Percentiles rank a stretch among this genome's conserved stretches.
Conservation (phyloP, 2,797 vertebrate genomes). For the Bucorvus abyssinicus region DNA sequence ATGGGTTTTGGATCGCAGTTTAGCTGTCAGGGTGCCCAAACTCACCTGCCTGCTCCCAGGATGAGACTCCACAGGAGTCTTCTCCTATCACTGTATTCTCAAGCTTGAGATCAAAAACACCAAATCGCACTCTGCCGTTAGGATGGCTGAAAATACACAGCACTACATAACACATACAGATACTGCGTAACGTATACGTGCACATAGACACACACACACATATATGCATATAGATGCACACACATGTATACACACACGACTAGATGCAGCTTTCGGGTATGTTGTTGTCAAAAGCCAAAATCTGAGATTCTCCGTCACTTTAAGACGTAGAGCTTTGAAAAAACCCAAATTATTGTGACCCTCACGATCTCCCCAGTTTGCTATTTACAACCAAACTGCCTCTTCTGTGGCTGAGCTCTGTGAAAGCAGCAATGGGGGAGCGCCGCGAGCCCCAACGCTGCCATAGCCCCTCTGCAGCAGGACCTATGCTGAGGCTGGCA, state of each 20-base stretch:
- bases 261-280: neutral
- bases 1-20: neutral
- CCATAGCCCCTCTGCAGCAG: neutral
- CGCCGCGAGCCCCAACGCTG: neutral
- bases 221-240: neutral
- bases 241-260: accelerated
- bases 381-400: neutral
- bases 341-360: accelerated
- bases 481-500: neutral
- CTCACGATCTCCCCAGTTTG: accelerated
- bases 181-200: no score
- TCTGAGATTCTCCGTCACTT: neutral
- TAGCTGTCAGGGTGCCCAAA: neutral
- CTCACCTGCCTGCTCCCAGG: no score
- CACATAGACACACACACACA: accelerated
- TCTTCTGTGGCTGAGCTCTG: no score
- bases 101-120: neutral
- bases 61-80: neutral
- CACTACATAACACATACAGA: no score
- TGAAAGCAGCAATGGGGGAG: no score
- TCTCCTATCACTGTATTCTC: neutral
- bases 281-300: neutral
- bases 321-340: neutral
- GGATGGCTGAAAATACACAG: neutral
- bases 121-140: neutral